phyloP scores from a whole-genome alignment of 2,113 vertebrate genomes.

The Notiomystis cincta region DNA sequence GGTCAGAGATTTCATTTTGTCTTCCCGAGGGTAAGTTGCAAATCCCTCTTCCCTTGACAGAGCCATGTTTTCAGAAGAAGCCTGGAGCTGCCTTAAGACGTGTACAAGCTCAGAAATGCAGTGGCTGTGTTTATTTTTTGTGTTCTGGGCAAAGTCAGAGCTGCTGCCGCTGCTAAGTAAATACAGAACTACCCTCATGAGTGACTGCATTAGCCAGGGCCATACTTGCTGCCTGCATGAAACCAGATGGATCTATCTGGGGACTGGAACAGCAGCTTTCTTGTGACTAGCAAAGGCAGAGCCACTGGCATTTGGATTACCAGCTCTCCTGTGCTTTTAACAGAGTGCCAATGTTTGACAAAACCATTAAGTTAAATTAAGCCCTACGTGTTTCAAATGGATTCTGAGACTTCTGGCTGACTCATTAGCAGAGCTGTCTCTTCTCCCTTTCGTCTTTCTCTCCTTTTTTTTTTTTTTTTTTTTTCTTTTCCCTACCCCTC shows the following conservation, averaged over 20 bases:
- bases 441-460: not conserved
- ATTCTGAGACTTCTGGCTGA: constrained; percentile 33
- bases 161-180: constrained; percentile 41
- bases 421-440: constrained; percentile 43
- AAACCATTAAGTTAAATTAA: constrained; percentile 65
- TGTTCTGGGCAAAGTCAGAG: constrained; percentile 6
- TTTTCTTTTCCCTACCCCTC: too few relatives aligned
- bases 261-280: not conserved
- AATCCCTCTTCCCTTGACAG: not conserved
- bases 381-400: constrained; percentile 25
- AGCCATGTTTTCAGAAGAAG: not conserved
- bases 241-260: not conserved
- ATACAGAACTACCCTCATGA: constrained; percentile 33
- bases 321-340: constrained; percentile 53
- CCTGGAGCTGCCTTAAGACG: constrained; percentile 15
- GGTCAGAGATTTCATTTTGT: not conserved
- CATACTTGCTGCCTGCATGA: not conserved
- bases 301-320: constrained; percentile 44
- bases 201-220: constrained; percentile 26
- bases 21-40: not conserved
- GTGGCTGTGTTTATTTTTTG: constrained; percentile 48
- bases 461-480: too few relatives aligned
- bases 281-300: constrained; percentile 4
- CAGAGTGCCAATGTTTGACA: constrained; percentile 53
- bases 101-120: constrained; percentile 40